Evolutionary conservation across 2,888 invertebrate genomes (phyloP), one percentile per base, ranked within the genome.

Genomic region (Agapetus fuscipes): DNA sequence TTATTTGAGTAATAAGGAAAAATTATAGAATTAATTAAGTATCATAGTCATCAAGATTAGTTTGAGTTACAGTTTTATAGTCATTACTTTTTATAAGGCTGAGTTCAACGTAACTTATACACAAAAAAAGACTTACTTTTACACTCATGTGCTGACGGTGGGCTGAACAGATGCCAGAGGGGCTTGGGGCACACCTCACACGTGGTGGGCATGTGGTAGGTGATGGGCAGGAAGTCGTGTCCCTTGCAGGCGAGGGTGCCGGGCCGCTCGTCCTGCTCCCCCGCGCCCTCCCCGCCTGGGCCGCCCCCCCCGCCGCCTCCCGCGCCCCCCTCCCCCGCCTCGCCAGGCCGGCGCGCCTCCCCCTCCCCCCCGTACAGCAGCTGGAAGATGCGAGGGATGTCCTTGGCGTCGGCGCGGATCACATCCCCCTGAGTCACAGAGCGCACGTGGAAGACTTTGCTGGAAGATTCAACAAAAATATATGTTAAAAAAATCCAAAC

Each of bases 341-440:
- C 80, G 34, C 82, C 83, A 12, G 85, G 83, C 45, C 86, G 76
- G 45, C 87, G 72, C 49, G 86, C 86, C 65, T 94, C 94, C 37
- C 95, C 95, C 71, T 96, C 95, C 46, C 94, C 95, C 49, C 96
- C 95, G 66, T 97, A 97, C 55, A 97, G 70, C 56, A 97, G 74
- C 74, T 94, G 79, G 72, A 98, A 97, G 68, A 98, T 98, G 64
- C 94, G 83, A 55, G 97, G 97, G 67, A 98, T 94, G 75, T 97
- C 95, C 79, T 91, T 93, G 64, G 94, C 90, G 75, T 96, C 95
- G 39, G 95, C 97, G 60, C 96, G 83, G 62, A 97, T 95, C 55
- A 97, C 96, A 75, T 98, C 98, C 54, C 96, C 96, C 66, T 96
- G 96, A 48, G 97, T 96, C 51, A 98, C 97, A 45, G 93, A 88